Base-by-base conservation (phyloP, 1,140 invertebrate genomes). In the Drosophila repleta region DNA sequence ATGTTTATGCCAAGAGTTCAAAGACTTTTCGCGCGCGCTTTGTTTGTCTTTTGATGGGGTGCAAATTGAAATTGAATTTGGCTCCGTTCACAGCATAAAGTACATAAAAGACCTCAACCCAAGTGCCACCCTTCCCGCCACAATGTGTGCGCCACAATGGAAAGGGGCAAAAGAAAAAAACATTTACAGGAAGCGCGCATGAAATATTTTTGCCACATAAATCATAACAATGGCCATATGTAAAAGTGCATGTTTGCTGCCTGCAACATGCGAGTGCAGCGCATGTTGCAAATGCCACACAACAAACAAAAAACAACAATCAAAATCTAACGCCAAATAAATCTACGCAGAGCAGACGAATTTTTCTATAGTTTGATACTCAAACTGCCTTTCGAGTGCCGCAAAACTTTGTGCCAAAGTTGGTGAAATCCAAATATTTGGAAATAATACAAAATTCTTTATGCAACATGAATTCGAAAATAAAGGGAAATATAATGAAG, bases 181-280 rank as follows among this genome's bases (percentile, higher is more conserved):
- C 74, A 76, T 81, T 75, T 41, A 65, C 75, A 78, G 82, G 83
- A 87, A 87, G 60, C 71, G 75, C 79, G 83, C 78, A 67, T 80
- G 78, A 87, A 88, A 87, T 82, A 87, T 82, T 87, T 82, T 68
- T 69, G 78, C 74, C 83, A 75, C 75, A 87, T 87, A 87, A 87
- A 87, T 87, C 83, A 87, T 85, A 87, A 85, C 82, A 88, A 85
- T 82, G 82, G 82, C 63, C 70, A 75, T 76, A 82, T 87, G 82
- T 82, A 87, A 76, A 82, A 76, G 53, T 74, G 77, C 61, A 66
- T 78, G 82, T 75, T 20, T 55, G 52, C 15, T 55, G 52, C 18
- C 35, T 39, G 52, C 52, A 39, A 29, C 39, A 26, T 45, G 45
- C 21, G 53, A 56, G 52, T 58, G 45, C 52, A 46, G 24, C 35